A percentile compares a stretch with the other conserved stretches of the same genome.
Conservation (phyloP, 2,113 vertebrate species). For the Ascaphus truei region DNA sequence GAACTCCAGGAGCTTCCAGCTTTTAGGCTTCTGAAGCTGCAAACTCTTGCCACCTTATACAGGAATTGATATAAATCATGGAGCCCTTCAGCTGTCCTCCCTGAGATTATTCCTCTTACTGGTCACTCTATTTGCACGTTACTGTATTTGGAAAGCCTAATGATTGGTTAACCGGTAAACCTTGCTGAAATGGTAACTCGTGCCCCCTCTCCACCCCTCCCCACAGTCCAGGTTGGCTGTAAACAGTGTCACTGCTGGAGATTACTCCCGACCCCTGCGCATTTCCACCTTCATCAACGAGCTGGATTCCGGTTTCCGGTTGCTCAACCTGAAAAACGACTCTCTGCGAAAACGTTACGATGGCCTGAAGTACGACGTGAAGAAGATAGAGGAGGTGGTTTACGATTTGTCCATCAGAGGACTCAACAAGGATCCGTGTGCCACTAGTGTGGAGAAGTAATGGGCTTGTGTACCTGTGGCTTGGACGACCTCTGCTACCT, state of each 20-base stretch:
- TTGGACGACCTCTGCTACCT: too few species aligned
- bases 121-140: too few species aligned
- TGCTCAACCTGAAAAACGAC: constrained; percentile 97
- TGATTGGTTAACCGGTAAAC: too few species aligned
- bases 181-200: too few species aligned
- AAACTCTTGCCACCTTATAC: too few species aligned
- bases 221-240: constrained; percentile 85
- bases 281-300: constrained; percentile 96
- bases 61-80: too few species aligned
- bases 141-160: too few species aligned
- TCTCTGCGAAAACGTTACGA: constrained; percentile 95
- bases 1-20: too few species aligned
- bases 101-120: too few species aligned
- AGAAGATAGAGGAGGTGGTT: constrained; percentile 97
- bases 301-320: constrained; percentile 93
- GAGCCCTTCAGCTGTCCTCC: too few species aligned
- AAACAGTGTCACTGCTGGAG: constrained; percentile 94
- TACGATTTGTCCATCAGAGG: constrained; percentile 95
- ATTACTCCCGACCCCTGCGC: constrained; percentile 87
- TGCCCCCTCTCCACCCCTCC: fast-evolving
- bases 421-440: constrained; percentile 75
- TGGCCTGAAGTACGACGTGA: constrained; percentile 95
- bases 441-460: constrained; percentile 58
- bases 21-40: too few species aligned
- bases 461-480: constrained; percentile 52